Evolutionary conservation across 1,140 invertebrate species (phyloP).

Genomic region (Bombus waltoni): DNA sequence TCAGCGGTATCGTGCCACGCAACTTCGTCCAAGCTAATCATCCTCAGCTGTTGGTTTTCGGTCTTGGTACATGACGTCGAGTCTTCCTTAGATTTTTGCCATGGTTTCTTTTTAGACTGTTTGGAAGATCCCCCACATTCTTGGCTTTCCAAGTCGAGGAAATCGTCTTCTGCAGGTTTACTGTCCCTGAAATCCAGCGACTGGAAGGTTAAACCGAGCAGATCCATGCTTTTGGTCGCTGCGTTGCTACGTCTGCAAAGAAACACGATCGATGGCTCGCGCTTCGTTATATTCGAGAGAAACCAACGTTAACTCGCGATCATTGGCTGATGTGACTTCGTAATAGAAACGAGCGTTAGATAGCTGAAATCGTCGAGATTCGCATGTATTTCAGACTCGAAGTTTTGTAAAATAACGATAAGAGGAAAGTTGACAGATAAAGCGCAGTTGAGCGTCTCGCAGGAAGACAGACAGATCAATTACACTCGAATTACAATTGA

Average conservation of each 20-base stretch:
- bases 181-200: conserved; percentile 44
- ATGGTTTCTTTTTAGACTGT: not conserved
- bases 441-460: too few species aligned
- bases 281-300: not conserved
- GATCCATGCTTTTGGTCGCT: conserved; percentile 51
- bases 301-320: too few species aligned
- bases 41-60: conserved; percentile 50
- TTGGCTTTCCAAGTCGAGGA: conserved; percentile 19
- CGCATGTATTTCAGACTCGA: not conserved
- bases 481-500: not conserved
- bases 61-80: not conserved
- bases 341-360: not conserved
- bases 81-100: not conserved
- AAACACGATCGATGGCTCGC: not conserved
- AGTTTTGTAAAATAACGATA: too few species aligned
- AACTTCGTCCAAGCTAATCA: conserved; percentile 86
- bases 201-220: conserved; percentile 47
- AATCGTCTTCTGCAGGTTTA: conserved; percentile 7
- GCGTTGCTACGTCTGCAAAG: conserved; percentile 27
- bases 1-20: conserved; percentile 85
- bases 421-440: too few species aligned
- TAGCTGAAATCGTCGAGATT: too few species aligned
- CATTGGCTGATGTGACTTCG: not conserved
- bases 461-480: too few species aligned
- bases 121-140: not conserved